Base-by-base conservation (phyloP, 2,888 invertebrate species). In the Acrobasis consociella region DNA sequence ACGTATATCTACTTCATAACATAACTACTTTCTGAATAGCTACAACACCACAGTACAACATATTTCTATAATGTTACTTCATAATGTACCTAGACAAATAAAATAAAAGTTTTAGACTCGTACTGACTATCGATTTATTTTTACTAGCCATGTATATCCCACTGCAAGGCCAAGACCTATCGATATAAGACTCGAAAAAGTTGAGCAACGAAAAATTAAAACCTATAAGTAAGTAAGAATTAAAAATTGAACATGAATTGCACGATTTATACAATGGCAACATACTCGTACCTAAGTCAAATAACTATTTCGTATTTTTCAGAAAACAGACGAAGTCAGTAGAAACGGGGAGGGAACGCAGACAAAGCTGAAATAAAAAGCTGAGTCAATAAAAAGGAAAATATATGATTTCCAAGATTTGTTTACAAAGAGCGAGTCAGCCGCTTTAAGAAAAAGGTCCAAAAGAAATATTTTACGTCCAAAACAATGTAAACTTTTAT, bases 401-500 rank as follows among this genome's bases (percentile, higher is more conserved):
- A 31, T 7, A 31, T 31, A 31, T 31, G 31, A 31, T 31, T 31
- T 31, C 31, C 31, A 31, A 31, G 31, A 31, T 31, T 7, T 31
- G 31, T 31, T 31, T 31, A 31, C 31, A 31, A n/a, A 31, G 17
- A 39, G 37, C 15, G 37, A 11, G 58, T 59, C 15, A 49, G 38
- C 15, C 17, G 46, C 15, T 49, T 38, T 8, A 50, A 50, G 9
- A 38, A 60, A 50, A 49, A 17, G 38, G 49, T 38, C 46, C 13
- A 39, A 16, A 15, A n/a, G 51, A 38, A 62, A 61, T 53, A 62
- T 22, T 62, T 49, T 60, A 64, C 66, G 49, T 60, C 63, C 63
- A 58, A 68, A 72, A 75, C 70, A 79, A 75, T 72, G 69, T 69
- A 70, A 73, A 69, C 64, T 66, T 71, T 74, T 72, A 67, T 65